Percentiles rank a stretch among this genome's conserved stretches.
Evolutionary conservation across 1,140 invertebrate species (phyloP).

Genomic region (Drosophila parabipectinata): DNA sequence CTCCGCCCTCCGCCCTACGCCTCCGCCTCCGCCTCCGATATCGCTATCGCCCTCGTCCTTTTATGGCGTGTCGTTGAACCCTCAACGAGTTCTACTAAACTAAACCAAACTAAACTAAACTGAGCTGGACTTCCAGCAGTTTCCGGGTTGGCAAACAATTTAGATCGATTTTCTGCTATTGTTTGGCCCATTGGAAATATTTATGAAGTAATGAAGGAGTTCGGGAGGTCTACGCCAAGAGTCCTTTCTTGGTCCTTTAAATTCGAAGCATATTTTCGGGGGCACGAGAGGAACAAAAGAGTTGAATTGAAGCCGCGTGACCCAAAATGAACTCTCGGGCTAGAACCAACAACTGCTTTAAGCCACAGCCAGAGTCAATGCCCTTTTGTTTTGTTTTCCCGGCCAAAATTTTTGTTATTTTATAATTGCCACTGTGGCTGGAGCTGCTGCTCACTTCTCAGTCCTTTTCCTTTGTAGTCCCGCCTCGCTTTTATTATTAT

Average conservation of each 20-base stretch:
- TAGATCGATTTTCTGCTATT: constrained; percentile 36
- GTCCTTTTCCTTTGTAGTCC: constrained; percentile 43
- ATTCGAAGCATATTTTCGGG: too few species aligned
- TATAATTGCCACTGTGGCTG: constrained; percentile 53
- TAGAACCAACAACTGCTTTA: constrained; percentile 1
- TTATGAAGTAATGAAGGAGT: constrained; percentile 19
- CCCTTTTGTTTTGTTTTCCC: constrained; percentile 41
- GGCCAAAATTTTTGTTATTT: constrained; percentile 51
- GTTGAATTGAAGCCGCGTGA: constrained; percentile 34
- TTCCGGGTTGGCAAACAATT: constrained; percentile 39
- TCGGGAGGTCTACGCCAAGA: background rate
- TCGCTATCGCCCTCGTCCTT: background rate
- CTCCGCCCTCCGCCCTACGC: background rate
- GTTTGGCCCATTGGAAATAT: constrained; percentile 25
- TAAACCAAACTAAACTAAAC: constrained; percentile 3
- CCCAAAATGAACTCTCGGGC: constrained; percentile 37
- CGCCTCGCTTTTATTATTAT: background rate
- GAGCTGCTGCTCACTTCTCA: constrained; percentile 34
- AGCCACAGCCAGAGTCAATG: constrained; percentile 39
- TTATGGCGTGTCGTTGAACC: constrained; percentile 41
- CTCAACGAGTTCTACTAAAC: background rate
- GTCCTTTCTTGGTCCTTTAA: background rate
- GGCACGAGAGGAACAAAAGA: constrained; percentile 1
- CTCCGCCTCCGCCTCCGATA: background rate
- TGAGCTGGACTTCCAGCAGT: constrained; percentile 14